Base-by-base conservation (phyloP, 2,888 invertebrate species). In the Troilus luridus region DNA sequence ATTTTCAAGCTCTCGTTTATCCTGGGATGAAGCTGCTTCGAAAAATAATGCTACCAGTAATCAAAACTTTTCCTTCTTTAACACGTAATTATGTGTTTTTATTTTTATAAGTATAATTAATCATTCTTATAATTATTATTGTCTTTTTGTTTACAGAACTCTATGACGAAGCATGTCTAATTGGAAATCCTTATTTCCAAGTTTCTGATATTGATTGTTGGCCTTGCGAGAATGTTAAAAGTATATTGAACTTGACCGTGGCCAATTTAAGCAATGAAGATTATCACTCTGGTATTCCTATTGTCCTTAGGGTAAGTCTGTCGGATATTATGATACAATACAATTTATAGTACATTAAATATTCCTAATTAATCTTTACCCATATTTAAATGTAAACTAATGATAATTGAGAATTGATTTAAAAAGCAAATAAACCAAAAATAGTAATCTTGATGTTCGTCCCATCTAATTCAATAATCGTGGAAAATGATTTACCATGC, bases 121-220 rank as follows among this genome's bases (percentile, higher is more conserved):
- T 81, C 81, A n/a, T 81, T 81, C 81, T 81, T 19, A 81, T 41
- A n/a, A 62, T 88, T 88, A 72, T 81, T 81, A 21, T 58, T 56
- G 64, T 59, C 89, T 85, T 93, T 93, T 91, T 92, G 67, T 94
- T 96, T 94, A 93, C 94, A 96, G 97, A 96, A 94, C 95, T 96
- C 85, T 98, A 98, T 93, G 97, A 98, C 95, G 98, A 98, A 94
- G 96, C 97, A 93, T 98, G 98, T 94, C 94, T 98, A 67, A 94
- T 98, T 93, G 96, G 96, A 93, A 98, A 98, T 94, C 98, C 98
- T 21, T 97, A 96, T 94, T 98, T 97, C 94, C 96, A 96, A 93
- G 96, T 97, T 17, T 95, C 95, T n/a, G 97, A 97, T 93, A 96
- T 98, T 95, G 97, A 97, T 93, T 98, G 98, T 93, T 97, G 97